A percentile compares a stretch with the other conserved stretches of the same genome.
Conservation (phyloP, 1,140 invertebrate species). For the Brachionus paranguensis region DNA sequence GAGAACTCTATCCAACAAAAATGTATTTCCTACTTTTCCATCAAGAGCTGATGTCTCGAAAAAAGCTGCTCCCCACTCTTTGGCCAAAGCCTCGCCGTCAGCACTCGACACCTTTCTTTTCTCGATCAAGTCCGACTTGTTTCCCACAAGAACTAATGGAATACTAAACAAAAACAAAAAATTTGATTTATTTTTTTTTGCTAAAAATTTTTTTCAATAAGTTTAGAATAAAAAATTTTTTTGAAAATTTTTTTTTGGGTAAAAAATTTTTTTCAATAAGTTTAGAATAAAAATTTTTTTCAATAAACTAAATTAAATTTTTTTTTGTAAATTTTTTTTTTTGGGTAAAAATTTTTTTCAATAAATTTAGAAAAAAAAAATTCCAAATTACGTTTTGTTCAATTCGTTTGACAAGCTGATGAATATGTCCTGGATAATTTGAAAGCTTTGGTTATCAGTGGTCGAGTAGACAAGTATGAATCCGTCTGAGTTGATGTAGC, state of each 20-base stretch:
- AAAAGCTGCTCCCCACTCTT: background rate
- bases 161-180: background rate
- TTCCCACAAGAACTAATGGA: conserved; percentile 30
- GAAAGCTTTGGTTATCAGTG: conserved; percentile 12
- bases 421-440: background rate
- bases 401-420: background rate
- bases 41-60: conserved; percentile 30
- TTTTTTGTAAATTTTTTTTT: too few species aligned
- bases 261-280: too few species aligned
- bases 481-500: conserved; percentile 5
- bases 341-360: too few species aligned
- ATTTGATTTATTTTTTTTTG: too few species aligned
- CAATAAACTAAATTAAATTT: too few species aligned
- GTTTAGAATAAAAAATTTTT: background rate
- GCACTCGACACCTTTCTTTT: background rate
- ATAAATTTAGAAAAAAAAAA: too few species aligned
- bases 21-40: background rate
- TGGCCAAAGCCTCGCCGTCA: background rate
- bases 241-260: too few species aligned
- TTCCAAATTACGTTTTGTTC: background rate
- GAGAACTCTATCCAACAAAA: too few species aligned
- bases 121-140: conserved; percentile 10
- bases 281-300: too few species aligned
- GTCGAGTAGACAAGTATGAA: conserved; percentile 31
- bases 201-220: background rate